Conservation (phyloP, 2,113 vertebrate genomes). For the Pachyramphus minor region DNA sequence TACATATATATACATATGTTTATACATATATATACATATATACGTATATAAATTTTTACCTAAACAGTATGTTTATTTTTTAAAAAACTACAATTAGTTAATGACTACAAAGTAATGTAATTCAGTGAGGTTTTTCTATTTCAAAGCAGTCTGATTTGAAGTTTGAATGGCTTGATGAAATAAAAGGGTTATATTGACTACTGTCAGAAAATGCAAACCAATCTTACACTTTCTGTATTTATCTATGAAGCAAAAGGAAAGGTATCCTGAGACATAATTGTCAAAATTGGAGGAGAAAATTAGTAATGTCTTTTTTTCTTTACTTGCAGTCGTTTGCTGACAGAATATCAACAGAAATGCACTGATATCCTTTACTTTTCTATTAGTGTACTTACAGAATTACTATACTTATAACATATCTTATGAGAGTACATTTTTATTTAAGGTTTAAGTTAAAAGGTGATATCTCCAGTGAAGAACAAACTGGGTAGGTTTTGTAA, state of each 20-base stretch:
- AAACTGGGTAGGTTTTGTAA: not conserved
- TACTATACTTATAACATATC: not conserved
- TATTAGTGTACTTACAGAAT: not conserved
- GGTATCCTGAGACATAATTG: not conserved
- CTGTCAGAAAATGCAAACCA: not conserved
- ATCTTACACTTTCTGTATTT: not conserved
- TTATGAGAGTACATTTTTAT: not conserved
- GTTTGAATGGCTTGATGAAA: not conserved
- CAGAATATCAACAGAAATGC: constrained; percentile 87
- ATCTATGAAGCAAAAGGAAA: not conserved
- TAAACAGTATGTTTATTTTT: not conserved
- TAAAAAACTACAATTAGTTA: not conserved
- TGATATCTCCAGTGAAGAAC: not conserved
- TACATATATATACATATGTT: not conserved
- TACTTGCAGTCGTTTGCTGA: constrained; percentile 78
- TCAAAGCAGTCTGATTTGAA: not conserved
- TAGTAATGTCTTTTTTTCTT: not conserved
- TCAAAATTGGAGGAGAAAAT: not conserved
- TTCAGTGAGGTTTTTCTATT: not conserved
- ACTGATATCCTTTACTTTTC: constrained; percentile 82
- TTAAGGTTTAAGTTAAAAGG: not conserved
- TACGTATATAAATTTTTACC: not conserved
- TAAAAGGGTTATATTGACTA: not conserved
- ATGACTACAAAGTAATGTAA: not conserved
- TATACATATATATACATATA: not conserved